phyloP scores from a whole-genome alignment of 2,113 vertebrate genomes.

The Zosterops pallidus region DNA sequence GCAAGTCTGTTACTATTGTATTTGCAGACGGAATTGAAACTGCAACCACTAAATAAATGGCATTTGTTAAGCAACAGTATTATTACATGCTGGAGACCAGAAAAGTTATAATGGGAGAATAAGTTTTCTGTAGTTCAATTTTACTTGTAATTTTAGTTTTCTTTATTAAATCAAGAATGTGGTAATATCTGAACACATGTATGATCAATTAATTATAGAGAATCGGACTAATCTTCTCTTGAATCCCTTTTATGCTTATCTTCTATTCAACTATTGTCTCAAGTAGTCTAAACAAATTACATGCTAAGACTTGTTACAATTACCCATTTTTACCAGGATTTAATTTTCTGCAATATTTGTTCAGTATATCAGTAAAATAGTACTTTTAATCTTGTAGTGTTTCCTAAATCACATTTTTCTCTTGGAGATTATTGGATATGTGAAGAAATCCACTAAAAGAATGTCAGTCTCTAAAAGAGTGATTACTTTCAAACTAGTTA shows the following conservation, averaged over 20 bases:
- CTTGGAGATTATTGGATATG: background rate
- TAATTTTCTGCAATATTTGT: background rate
- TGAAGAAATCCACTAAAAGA: background rate
- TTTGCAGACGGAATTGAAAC: background rate
- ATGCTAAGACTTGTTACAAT: background rate
- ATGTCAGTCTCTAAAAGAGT: background rate
- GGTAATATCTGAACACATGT: background rate
- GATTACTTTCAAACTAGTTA: background rate
- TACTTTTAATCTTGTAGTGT: background rate
- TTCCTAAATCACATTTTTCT: background rate
- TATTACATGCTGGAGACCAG: background rate
- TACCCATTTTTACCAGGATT: background rate
- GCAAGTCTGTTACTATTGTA: background rate
- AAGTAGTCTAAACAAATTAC: background rate
- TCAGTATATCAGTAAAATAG: background rate
- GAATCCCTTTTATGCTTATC: background rate
- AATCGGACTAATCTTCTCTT: background rate
- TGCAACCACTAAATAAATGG: background rate
- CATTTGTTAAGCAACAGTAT: background rate
- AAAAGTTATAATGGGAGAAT: background rate
- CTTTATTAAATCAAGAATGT: background rate
- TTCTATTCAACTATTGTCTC: background rate
- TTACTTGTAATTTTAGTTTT: background rate
- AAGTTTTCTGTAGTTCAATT: background rate
- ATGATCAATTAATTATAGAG: background rate